A percentile compares a stretch with the other conserved stretches of the same genome.
Evolutionary conservation across 1,140 invertebrate genomes (phyloP).

Genomic region (Drosophila pallidifrons): DNA sequence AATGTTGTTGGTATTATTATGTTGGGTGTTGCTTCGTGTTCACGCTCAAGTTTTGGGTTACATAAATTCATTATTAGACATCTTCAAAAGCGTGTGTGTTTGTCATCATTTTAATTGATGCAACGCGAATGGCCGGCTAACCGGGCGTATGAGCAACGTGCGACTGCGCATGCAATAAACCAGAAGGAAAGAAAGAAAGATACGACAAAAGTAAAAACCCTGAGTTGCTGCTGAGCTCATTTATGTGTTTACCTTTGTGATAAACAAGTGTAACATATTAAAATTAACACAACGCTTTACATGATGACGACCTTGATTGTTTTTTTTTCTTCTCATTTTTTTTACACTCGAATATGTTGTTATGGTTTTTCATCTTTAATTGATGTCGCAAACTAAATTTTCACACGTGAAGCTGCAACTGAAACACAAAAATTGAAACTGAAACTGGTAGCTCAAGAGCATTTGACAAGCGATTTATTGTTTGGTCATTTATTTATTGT

Average conservation of each 20-base stretch:
- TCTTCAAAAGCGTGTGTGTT: slow-evolving; percentile 38
- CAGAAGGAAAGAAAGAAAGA: slow-evolving; percentile 8
- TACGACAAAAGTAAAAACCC: slow-evolving; percentile 14
- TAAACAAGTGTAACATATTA: slow-evolving; percentile 61
- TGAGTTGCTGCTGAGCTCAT: slow-evolving; percentile 17
- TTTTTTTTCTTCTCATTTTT: background rate
- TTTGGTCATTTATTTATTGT: slow-evolving; percentile 35
- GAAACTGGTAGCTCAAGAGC: slow-evolving; percentile 15
- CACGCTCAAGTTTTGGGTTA: slow-evolving; percentile 51
- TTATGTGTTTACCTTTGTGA: slow-evolving; percentile 45
- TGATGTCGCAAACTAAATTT: slow-evolving; percentile 56
- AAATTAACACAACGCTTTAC: slow-evolving; percentile 55
- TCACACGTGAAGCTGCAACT: slow-evolving; percentile 42
- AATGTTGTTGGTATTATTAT: slow-evolving; percentile 18
- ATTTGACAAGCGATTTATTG: slow-evolving; percentile 20
- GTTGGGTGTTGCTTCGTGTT: slow-evolving; percentile 53
- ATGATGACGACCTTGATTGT: slow-evolving; percentile 41
- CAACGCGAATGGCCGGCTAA: slow-evolving; percentile 51
- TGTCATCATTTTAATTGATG: slow-evolving; percentile 78
- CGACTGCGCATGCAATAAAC: slow-evolving; percentile 30
- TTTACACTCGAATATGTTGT: slow-evolving; percentile 12
- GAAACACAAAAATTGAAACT: slow-evolving; percentile 7
- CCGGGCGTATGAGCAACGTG: slow-evolving; percentile 64
- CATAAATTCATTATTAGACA: slow-evolving; percentile 76
- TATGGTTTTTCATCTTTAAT: slow-evolving; percentile 29